These are phyloP conservation scores for Halcyon smyrnensis DNA, from an alignment of 2,797 vertebrate species.

Conservation along the genomic window DNA sequence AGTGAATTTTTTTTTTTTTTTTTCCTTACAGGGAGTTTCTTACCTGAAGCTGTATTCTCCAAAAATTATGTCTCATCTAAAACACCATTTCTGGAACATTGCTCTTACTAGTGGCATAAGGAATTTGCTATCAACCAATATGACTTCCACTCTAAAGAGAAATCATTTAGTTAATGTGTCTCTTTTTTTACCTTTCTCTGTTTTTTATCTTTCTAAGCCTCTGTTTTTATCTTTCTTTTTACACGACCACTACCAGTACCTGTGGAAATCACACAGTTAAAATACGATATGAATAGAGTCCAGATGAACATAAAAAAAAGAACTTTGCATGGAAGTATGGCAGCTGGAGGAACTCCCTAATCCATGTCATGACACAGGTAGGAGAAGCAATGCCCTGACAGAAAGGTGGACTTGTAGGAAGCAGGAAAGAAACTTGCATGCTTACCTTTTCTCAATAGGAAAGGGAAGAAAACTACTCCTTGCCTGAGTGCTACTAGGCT, in stretches of 20 bases:
- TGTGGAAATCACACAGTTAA: not conserved
- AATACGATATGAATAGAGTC: fast-evolving
- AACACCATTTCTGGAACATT: not conserved
- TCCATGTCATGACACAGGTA: not conserved
- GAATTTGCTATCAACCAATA: not conserved
- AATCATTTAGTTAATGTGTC: not conserved
- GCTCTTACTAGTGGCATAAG: not conserved
- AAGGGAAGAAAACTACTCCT: constrained; percentile 14
- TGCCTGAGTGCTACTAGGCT: not conserved
- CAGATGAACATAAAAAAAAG: not conserved
- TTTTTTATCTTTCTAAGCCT: not conserved
- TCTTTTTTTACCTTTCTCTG: not conserved
- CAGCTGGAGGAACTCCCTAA: not conserved
- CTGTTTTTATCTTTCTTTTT: not conserved
- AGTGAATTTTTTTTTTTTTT: not conserved
- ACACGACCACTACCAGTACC: not conserved
- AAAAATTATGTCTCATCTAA: not conserved
- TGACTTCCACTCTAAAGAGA: not conserved
- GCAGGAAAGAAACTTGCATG: not conserved
- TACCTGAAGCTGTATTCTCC: not conserved
- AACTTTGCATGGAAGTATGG: not conserved
- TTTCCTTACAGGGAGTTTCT: not conserved
- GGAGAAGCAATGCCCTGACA: not conserved
- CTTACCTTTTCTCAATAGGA: constrained; percentile 39
- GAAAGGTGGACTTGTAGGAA: not conserved